Evolutionary conservation across 2,797 vertebrate species (phyloP).

Genomic region (Xiphophorus birchmanni): DNA sequence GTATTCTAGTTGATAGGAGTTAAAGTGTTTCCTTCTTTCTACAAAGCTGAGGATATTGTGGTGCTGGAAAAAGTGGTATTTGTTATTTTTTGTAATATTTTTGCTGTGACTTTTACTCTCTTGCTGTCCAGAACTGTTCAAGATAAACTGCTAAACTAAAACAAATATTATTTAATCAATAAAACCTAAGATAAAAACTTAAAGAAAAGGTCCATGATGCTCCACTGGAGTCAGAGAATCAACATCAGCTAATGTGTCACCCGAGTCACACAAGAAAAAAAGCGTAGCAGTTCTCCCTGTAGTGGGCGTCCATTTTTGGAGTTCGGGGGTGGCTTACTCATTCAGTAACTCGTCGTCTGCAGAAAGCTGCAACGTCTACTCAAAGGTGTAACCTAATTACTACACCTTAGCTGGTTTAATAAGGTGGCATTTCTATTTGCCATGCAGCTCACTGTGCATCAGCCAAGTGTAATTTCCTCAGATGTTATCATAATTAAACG

Average conservation of each 20-base stretch:
- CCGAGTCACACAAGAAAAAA: background rate
- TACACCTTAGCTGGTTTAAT: background rate
- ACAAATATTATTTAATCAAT: background rate
- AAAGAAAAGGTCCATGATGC: background rate
- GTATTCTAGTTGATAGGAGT: too few relatives aligned
- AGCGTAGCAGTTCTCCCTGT: background rate
- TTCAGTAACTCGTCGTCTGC: background rate
- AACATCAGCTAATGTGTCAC: background rate
- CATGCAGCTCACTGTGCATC: background rate
- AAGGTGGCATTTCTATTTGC: background rate
- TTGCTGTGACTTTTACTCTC: background rate
- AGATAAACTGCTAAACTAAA: background rate
- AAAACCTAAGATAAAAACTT: background rate
- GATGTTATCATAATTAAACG: background rate
- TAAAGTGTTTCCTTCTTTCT: too few relatives aligned
- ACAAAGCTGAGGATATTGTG: background rate
- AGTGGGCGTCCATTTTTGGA: background rate
- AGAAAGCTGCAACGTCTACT: background rate
- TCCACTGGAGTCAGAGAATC: background rate
- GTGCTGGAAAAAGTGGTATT: background rate
- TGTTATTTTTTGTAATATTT: background rate
- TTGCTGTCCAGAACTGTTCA: background rate
- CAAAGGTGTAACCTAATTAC: background rate
- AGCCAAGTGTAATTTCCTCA: background rate
- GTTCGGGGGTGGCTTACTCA: background rate